Conservation (phyloP, 2,888 invertebrate species). For the Carabus problematicus region DNA sequence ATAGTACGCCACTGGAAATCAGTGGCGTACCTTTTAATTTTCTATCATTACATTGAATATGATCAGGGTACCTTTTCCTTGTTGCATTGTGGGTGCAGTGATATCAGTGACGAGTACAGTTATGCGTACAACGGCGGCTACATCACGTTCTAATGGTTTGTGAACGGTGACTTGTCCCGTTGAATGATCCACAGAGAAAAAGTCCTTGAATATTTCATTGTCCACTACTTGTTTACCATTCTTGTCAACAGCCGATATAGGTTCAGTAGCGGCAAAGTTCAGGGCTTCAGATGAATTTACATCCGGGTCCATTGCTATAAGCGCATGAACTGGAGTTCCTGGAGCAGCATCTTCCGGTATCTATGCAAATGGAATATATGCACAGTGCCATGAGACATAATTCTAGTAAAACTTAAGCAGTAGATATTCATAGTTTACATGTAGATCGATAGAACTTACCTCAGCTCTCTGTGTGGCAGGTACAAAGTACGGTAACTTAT, state of each 20-base stretch:
- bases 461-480: slow-evolving; percentile 81
- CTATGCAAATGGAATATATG: slow-evolving; percentile 51
- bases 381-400: slow-evolving; percentile 25
- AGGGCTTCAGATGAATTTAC: slow-evolving; percentile 73
- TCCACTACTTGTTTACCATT: slow-evolving; percentile 74
- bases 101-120: slow-evolving; percentile 83
- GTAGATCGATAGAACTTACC: slow-evolving; percentile 57
- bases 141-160: slow-evolving; percentile 68
- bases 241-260: slow-evolving; percentile 81
- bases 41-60: slow-evolving; percentile 18
- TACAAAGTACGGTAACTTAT: slow-evolving; percentile 83
- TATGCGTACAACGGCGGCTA: slow-evolving; percentile 78
- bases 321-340: slow-evolving; percentile 73
- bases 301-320: slow-evolving; percentile 83
- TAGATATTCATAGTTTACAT: slow-evolving; percentile 4
- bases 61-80: slow-evolving; percentile 71
- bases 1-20: slow-evolving; percentile 22
- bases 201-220: slow-evolving; percentile 64
- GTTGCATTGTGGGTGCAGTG: slow-evolving; percentile 78
- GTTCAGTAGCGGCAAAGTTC: slow-evolving; percentile 71
- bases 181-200: slow-evolving; percentile 70
- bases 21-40: slow-evolving; percentile 45
- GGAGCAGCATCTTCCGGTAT: slow-evolving; percentile 79
- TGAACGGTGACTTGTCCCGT: slow-evolving; percentile 72
- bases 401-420: not conserved